Conservation (phyloP, 2,113 vertebrate genomes). For the Struthidea cinerea region DNA sequence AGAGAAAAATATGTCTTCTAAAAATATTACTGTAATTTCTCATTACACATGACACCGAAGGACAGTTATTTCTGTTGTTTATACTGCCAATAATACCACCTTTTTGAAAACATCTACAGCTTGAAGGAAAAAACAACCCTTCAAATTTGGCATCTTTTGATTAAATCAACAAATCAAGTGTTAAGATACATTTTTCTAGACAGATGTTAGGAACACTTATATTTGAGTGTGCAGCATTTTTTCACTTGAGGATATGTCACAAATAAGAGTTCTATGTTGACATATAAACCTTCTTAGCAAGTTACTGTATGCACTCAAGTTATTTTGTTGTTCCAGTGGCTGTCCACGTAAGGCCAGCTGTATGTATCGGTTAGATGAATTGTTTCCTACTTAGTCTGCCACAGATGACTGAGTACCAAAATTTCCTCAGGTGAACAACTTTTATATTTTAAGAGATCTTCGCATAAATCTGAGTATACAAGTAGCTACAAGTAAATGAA, state of each 20-base stretch:
- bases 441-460: not conserved
- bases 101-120: not conserved
- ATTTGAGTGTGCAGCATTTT: not conserved
- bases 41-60: not conserved
- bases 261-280: not conserved
- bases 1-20: not conserved
- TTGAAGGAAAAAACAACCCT: not conserved
- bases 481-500: not conserved
- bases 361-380: not conserved
- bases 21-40: not conserved
- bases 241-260: not conserved
- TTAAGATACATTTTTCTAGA: not conserved
- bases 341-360: not conserved
- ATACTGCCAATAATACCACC: not conserved
- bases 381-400: not conserved
- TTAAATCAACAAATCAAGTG: not conserved
- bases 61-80: not conserved
- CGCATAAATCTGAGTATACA: not conserved
- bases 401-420: not conserved
- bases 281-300: not conserved
- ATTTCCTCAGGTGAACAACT: not conserved
- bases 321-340: not conserved
- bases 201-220: not conserved
- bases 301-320: accelerated
- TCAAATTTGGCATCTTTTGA: not conserved